Conservation (phyloP, 2,113 vertebrate species). For the Grantiella picta region DNA sequence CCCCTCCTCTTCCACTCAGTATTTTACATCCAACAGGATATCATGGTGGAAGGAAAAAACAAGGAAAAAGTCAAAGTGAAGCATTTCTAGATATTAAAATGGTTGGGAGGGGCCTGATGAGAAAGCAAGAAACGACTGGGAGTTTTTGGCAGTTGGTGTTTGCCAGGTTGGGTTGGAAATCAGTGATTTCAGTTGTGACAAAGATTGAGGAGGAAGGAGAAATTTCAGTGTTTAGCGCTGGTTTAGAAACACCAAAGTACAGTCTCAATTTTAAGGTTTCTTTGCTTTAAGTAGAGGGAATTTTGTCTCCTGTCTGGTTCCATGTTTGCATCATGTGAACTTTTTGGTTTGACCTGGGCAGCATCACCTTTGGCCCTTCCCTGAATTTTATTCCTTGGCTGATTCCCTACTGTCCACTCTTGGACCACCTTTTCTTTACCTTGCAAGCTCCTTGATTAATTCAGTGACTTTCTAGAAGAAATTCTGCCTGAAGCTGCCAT, state of each 20-base stretch:
- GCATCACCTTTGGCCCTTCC: background rate
- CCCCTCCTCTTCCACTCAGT: background rate
- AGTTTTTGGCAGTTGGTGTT: background rate
- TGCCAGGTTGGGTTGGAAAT: background rate
- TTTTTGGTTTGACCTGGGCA: background rate
- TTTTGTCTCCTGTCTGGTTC: background rate
- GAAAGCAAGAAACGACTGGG: background rate
- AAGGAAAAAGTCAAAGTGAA: too few relatives aligned
- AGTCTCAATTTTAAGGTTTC: background rate
- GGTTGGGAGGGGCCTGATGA: background rate
- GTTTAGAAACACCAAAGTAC: background rate
- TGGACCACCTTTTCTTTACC: background rate
- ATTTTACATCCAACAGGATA: accelerated
- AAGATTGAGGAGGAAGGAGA: background rate
- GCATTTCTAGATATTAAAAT: background rate
- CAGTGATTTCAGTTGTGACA: background rate
- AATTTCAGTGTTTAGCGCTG: accelerated
- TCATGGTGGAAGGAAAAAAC: accelerated
- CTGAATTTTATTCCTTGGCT: background rate
- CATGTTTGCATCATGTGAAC: background rate
- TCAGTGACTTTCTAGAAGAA: background rate
- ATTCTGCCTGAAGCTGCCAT: background rate
- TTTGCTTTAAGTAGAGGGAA: background rate
- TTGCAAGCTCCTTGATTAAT: background rate
- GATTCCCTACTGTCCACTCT: accelerated